Conservation (phyloP, 1,140 invertebrate species). For the Cylas formicarius region DNA sequence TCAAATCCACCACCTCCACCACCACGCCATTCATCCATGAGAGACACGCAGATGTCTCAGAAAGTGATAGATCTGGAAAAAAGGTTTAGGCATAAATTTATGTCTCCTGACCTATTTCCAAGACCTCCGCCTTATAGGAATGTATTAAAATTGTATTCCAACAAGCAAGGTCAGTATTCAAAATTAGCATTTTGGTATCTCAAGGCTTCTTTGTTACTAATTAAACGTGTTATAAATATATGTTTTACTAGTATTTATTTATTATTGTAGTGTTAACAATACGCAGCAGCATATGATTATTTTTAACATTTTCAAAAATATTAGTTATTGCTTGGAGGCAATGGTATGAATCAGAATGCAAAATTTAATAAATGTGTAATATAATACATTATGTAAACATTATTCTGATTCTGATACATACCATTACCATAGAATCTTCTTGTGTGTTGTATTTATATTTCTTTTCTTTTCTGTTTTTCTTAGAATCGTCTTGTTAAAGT, state of each 20-base stretch:
- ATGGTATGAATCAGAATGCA: too few species aligned
- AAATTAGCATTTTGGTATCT: constrained; percentile 5
- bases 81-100: constrained; percentile 32
- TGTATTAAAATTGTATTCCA: constrained; percentile 35
- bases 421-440: too few species aligned
- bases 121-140: constrained; percentile 32
- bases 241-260: constrained; percentile 14
- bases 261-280: constrained; percentile 15
- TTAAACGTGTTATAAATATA: constrained; percentile 10
- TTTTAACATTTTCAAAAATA: too few species aligned
- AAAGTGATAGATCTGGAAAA: constrained; percentile 29
- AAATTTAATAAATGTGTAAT: too few species aligned
- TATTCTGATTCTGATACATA: too few species aligned
- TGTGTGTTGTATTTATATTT: too few species aligned
- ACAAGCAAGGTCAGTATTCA: constrained; percentile 33
- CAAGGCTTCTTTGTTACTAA: background rate
- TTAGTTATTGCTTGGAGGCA: too few species aligned
- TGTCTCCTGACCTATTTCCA: constrained; percentile 30
- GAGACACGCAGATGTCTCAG: constrained; percentile 17
- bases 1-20: constrained; percentile 35
- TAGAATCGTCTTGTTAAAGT: constrained; percentile 18
- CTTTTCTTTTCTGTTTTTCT: constrained; percentile 10
- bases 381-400: too few species aligned
- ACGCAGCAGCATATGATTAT: too few species aligned
- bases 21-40: constrained; percentile 36